These are phyloP conservation scores for Echinarachnius parma DNA, from an alignment of 53 echinoderm and acorn worm species.

Conservation along the genomic window DNA sequence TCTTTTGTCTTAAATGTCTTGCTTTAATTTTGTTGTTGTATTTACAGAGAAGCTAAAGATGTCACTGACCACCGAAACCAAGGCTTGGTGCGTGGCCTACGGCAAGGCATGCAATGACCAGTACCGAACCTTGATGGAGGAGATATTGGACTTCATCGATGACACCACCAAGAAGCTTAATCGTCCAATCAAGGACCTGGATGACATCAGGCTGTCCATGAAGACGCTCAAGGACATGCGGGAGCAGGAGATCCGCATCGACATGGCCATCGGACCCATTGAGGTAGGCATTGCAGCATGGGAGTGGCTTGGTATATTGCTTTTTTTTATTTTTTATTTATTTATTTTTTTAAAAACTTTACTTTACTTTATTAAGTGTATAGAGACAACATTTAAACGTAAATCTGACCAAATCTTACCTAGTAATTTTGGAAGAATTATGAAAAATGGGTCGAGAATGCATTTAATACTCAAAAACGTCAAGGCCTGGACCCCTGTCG, in stretches of 20 bases:
- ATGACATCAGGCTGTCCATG: slow-evolving; percentile 97
- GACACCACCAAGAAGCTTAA: slow-evolving; percentile 79
- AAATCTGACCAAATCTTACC: too few relatives aligned
- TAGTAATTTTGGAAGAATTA: too few relatives aligned
- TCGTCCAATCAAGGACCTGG: slow-evolving; percentile 93
- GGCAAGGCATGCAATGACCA: slow-evolving; percentile 91
- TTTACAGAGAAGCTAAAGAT: slow-evolving; percentile 81
- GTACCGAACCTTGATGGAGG: slow-evolving; percentile 93
- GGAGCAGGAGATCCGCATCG: slow-evolving; percentile 96
- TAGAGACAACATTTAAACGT: too few relatives aligned
- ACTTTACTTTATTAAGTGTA: too few relatives aligned
- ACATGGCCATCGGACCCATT: slow-evolving; percentile 99
- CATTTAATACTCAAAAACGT: too few relatives aligned
- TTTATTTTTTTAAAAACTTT: too few relatives aligned
- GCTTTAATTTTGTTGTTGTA: not conserved
- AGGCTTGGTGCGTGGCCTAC: slow-evolving; percentile 85
- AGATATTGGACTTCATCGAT: slow-evolving; percentile 93
- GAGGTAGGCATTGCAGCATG: slow-evolving; percentile 58
- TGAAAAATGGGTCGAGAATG: too few relatives aligned
- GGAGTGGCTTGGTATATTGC: too few relatives aligned
- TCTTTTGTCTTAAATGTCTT: not conserved
- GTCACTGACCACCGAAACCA: slow-evolving; percentile 88
- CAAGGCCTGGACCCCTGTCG: too few relatives aligned
- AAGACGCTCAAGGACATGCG: slow-evolving; percentile 87
- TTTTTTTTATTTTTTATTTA: too few relatives aligned